Evolutionary conservation across 2,888 invertebrate genomes (phyloP), one percentile per base, ranked within the genome.

Genomic region (Macrophya annulata): DNA sequence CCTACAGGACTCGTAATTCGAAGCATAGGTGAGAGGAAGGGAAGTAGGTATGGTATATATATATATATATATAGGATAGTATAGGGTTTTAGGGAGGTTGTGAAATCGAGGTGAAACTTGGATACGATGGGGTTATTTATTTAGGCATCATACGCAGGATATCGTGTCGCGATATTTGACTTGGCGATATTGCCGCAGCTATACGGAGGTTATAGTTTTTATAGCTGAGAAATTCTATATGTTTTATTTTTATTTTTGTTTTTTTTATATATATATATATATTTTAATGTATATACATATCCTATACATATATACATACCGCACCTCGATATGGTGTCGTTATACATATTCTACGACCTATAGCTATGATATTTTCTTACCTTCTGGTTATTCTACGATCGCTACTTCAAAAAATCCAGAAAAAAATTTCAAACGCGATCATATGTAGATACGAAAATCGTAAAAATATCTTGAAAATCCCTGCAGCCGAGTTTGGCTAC

Each of bases 31-130:
- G 62, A 1, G 21, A 10, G 68, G 15, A 17, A 12, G 68, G 68
- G 37, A 21, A 10, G 12, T 25, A 5, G 6, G 4, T 10, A 6
- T n/a, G n/a, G n/a, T n/a, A n/a, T n/a, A n/a, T n/a, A n/a, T n/a
- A n/a, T n/a, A n/a, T n/a, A n/a, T n/a, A n/a, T n/a, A n/a, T n/a
- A n/a, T n/a, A n/a, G n/a, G n/a, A n/a, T n/a, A 8, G 71, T 5
- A 9, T 17, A 15, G 71, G 68, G 45, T n/a, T 40, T 43, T 2
- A 10, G 31, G 9, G 31, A 48, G 76, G 10, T 76, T 76, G 74
- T 48, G 74, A 76, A 48, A 76, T 76, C 74, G 74, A 76, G 74
- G 74, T 48, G 74, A 76, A 76, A 76, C 74, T 25, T 8, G 71
- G 71, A 71, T 71, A 71, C 37, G 71, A 1, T 15, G 15, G 77